Evolutionary conservation across 1,140 invertebrate genomes (phyloP).

Genomic region (Procambarus clarkii): DNA sequence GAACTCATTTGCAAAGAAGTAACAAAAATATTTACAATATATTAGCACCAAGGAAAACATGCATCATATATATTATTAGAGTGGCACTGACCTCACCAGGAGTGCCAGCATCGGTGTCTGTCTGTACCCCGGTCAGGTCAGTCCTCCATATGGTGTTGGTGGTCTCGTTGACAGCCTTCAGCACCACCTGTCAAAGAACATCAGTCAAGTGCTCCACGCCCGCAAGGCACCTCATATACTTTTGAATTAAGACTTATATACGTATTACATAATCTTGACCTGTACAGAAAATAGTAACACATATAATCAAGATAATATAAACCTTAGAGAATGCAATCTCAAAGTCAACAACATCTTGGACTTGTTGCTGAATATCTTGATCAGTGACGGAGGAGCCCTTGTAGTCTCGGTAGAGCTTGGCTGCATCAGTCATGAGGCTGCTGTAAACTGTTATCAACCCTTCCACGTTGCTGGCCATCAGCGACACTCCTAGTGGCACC

Average conservation of each 20-base stretch:
- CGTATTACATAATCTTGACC: too few species aligned
- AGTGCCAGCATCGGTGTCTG: slow-evolving; percentile 75
- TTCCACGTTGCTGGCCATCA: neutral
- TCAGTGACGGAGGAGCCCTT: slow-evolving; percentile 77
- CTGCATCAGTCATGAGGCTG: slow-evolving; percentile 86
- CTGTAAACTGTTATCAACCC: slow-evolving; percentile 84
- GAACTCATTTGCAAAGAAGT: too few species aligned
- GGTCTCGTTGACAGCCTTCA: slow-evolving; percentile 24
- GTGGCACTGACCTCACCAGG: slow-evolving; percentile 38
- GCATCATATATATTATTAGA: neutral
- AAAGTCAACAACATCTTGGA: slow-evolving; percentile 83
- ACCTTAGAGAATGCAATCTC: slow-evolving; percentile 79
- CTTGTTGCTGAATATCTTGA: slow-evolving; percentile 77
- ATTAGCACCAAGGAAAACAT: neutral
- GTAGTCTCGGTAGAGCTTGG: slow-evolving; percentile 84
- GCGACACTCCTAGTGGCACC: slow-evolving; percentile 15
- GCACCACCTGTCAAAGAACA: slow-evolving; percentile 22
- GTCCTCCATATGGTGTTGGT: slow-evolving; percentile 32
- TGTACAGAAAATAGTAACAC: too few species aligned
- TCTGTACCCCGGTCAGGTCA: slow-evolving; percentile 13
- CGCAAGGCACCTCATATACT: too few species aligned
- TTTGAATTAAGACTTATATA: too few species aligned
- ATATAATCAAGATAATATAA: too few species aligned
- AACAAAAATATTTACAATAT: too few species aligned
- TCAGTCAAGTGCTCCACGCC: neutral